phyloP scores from a whole-genome alignment of 1,140 invertebrate genomes.

The Ceratosolen fusciceps region DNA sequence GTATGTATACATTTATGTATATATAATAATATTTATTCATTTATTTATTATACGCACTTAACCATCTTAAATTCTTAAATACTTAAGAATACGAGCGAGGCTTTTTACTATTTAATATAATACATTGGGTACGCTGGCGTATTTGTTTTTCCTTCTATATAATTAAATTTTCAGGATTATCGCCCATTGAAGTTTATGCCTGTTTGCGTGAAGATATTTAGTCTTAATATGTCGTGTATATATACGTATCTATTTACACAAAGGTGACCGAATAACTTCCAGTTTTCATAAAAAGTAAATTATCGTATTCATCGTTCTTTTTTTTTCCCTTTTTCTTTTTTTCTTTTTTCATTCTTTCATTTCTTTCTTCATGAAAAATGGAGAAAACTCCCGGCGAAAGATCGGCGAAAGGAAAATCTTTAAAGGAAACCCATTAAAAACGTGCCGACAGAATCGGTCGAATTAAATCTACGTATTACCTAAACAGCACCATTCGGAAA shows the following conservation, averaged over 20 bases:
- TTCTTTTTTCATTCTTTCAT: too few species aligned
- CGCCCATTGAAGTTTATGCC: constrained; percentile 27
- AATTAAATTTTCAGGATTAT: constrained; percentile 24
- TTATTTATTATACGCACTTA: constrained; percentile 58
- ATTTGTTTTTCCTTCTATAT: constrained; percentile 46
- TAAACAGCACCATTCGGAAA: background rate
- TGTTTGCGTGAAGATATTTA: constrained; percentile 1
- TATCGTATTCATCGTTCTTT: too few species aligned
- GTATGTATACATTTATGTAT: constrained; percentile 57
- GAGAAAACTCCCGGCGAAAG: too few species aligned
- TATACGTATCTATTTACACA: background rate
- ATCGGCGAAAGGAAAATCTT: too few species aligned
- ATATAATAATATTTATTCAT: constrained; percentile 54
- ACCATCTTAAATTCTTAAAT: constrained; percentile 62
- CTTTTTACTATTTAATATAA: constrained; percentile 60
- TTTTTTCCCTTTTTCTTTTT: too few species aligned
- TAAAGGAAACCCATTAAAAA: too few species aligned
- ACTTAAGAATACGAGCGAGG: constrained; percentile 67
- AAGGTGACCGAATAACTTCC: background rate
- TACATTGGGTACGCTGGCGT: constrained; percentile 56
- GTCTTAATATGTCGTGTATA: background rate
- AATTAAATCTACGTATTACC: background rate
- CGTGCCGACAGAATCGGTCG: background rate
- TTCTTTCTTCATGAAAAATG: background rate
- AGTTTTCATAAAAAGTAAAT: constrained; percentile 4